Evolutionary conservation across 2,113 vertebrate species (phyloP).

Genomic region (Girardinichthys multiradiatus): DNA sequence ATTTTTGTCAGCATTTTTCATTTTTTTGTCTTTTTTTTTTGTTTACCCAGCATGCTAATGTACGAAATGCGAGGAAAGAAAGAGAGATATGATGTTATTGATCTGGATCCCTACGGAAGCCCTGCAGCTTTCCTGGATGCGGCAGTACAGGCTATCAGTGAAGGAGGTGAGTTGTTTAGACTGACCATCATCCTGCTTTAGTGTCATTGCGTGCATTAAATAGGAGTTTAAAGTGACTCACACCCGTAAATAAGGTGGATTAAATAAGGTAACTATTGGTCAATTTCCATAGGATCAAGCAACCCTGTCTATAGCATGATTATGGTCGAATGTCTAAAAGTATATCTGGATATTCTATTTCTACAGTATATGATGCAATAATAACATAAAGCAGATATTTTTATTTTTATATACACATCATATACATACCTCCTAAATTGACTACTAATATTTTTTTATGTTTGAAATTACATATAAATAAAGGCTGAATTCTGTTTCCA

Average conservation of each 20-base stretch:
- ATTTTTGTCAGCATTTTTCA: neutral
- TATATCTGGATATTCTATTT: neutral
- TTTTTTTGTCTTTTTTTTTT: neutral
- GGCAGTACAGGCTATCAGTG: constrained; percentile 87
- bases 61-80: constrained; percentile 82
- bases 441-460: neutral
- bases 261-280: neutral
- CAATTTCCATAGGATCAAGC: neutral
- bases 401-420: too few relatives aligned
- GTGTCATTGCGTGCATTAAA: neutral
- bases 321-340: neutral
- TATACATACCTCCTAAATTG: neutral
- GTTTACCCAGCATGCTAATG: constrained; percentile 85
- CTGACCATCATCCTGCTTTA: neutral
- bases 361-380: too few relatives aligned
- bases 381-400: too few relatives aligned
- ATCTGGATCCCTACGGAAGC: constrained; percentile 93
- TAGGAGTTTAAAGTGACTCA: neutral
- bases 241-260: neutral
- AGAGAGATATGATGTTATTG: constrained; percentile 88
- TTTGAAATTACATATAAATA: neutral
- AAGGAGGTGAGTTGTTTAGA: constrained; percentile 84
- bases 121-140: constrained; percentile 88
- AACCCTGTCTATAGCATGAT: neutral
- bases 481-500: neutral